phyloP scores from a whole-genome alignment of 1,140 invertebrate genomes.

The Lutraria rhynchaena region DNA sequence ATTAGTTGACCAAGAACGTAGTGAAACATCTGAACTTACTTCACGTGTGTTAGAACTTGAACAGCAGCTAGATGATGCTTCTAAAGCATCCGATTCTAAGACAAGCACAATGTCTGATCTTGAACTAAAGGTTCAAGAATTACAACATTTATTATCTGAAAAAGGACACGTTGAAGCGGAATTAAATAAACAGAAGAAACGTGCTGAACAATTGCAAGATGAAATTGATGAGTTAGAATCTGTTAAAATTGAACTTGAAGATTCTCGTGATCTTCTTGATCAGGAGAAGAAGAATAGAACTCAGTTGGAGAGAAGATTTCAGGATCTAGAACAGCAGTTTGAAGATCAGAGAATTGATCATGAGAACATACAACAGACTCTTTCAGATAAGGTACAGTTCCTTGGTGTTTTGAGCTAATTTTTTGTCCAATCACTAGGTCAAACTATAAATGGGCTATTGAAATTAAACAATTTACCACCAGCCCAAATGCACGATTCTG shows the following conservation, averaged over 20 bases:
- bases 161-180: conserved; percentile 66
- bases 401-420: too few relatives aligned
- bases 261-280: conserved; percentile 43
- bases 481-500: too few relatives aligned
- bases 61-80: conserved; percentile 53
- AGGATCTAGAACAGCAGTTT: conserved; percentile 71
- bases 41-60: conserved; percentile 48
- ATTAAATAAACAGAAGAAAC: conserved; percentile 65
- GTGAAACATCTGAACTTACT: conserved; percentile 51
- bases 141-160: conserved; percentile 67
- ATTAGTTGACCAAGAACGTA: conserved; percentile 61
- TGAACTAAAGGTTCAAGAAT: conserved; percentile 66
- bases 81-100: conserved; percentile 29
- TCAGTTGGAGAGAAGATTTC: conserved; percentile 63
- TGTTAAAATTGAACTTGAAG: conserved; percentile 54
- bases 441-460: too few relatives aligned
- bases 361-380: conserved; percentile 69
- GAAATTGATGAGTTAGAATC: conserved; percentile 65
- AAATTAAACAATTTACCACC: too few relatives aligned
- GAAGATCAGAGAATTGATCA: conserved; percentile 73
- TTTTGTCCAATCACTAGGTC: too few relatives aligned
- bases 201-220: conserved; percentile 52
- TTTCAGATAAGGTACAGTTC: conserved; percentile 68
- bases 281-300: conserved; percentile 60
- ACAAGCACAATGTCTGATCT: conserved; percentile 60